Conservation (phyloP, 2,888 invertebrate species). For the Gibbula magus region DNA sequence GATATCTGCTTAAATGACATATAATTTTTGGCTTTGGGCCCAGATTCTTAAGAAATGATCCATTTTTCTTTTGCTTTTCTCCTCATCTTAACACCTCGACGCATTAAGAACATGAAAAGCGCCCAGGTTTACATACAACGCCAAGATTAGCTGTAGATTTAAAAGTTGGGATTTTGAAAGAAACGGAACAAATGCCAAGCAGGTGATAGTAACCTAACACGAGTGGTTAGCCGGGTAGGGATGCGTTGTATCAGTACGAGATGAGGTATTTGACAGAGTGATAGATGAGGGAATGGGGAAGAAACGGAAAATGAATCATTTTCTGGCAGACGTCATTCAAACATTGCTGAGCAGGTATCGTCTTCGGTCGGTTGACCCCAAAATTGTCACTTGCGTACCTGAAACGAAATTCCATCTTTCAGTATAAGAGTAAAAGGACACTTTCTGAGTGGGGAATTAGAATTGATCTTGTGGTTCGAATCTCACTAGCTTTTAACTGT, state of each 20-base stretch:
- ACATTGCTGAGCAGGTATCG: background rate
- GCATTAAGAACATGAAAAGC: background rate
- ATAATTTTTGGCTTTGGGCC: slow-evolving; percentile 20
- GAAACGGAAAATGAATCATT: slow-evolving; percentile 20
- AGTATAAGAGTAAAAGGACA: background rate
- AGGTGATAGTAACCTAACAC: background rate
- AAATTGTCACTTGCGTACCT: background rate
- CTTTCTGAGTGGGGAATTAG: too few species aligned
- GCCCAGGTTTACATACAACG: background rate
- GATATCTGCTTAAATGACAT: background rate
- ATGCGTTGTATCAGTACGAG: background rate
- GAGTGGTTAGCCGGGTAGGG: background rate
- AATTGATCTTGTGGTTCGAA: too few species aligned
- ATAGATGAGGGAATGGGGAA: slow-evolving; percentile 12
- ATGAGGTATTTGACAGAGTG: background rate
- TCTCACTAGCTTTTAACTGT: too few species aligned
- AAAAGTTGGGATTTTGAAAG: background rate
- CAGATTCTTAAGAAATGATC: background rate
- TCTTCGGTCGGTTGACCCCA: slow-evolving; percentile 20
- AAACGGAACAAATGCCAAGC: background rate
- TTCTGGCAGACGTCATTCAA: slow-evolving; percentile 23
- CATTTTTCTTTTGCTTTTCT: background rate
- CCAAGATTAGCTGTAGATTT: slow-evolving; percentile 10
- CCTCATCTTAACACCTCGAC: slow-evolving; percentile 9
- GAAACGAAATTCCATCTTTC: slow-evolving; percentile 21